These are phyloP conservation scores for Thunnus maccoyii DNA, from an alignment of 2,113 vertebrate genomes.

Conservation along the genomic window DNA sequence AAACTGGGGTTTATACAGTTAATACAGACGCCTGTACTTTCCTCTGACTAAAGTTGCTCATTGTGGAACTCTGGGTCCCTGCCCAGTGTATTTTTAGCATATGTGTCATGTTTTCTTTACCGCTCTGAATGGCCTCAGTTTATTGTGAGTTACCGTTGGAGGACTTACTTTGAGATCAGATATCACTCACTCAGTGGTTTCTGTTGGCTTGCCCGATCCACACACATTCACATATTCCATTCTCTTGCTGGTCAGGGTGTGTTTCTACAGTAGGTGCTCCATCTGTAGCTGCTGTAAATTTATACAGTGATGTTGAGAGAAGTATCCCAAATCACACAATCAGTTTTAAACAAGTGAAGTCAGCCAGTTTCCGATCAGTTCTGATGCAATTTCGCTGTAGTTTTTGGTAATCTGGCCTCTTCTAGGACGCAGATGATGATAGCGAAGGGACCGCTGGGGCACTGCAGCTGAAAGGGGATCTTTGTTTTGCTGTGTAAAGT, in stretches of 20 bases:
- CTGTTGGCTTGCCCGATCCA: constrained; percentile 40
- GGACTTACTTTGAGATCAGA: constrained; percentile 66
- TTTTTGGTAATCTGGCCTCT: constrained; percentile 31
- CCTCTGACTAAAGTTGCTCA: constrained; percentile 59
- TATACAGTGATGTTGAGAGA: constrained; percentile 5
- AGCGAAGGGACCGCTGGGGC: constrained; percentile 41
- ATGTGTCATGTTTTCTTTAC: constrained; percentile 79
- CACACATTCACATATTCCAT: constrained; percentile 66
- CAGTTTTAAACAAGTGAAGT: constrained; percentile 3
- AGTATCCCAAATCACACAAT: constrained; percentile 11
- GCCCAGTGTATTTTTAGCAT: constrained; percentile 73
- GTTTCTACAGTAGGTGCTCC: constrained; percentile 20
- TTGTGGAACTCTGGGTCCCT: constrained; percentile 65
- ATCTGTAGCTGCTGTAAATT: constrained; percentile 42
- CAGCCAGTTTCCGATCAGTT: constrained; percentile 9
- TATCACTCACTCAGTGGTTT: constrained; percentile 69
- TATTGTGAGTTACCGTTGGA: constrained; percentile 67
- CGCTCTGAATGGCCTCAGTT: constrained; percentile 67
- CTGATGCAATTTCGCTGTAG: background rate
- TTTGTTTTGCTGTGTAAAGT: constrained; percentile 75
- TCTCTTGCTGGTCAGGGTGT: constrained; percentile 29
- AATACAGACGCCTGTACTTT: constrained; percentile 47
- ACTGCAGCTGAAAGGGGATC: constrained; percentile 74
- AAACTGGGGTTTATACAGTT: constrained; percentile 24
- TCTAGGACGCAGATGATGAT: constrained; percentile 48